These are phyloP conservation scores for Leptinotarsa rubiginosa DNA, from an alignment of 2,888 invertebrate species.

Conservation along the genomic window DNA sequence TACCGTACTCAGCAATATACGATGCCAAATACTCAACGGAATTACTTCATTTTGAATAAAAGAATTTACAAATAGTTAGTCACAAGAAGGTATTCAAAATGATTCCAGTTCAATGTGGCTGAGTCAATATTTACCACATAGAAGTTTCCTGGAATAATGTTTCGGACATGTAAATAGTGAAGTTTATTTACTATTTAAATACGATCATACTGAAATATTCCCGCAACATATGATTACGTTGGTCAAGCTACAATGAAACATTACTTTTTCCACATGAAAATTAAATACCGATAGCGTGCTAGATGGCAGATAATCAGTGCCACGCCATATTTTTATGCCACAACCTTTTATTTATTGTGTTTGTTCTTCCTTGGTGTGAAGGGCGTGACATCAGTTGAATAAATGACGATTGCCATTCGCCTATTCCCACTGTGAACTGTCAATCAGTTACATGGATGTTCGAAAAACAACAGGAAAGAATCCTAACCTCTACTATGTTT, in stretches of 20 bases:
- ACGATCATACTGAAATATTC: neutral
- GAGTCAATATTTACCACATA: no score
- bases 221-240: neutral
- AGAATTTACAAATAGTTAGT: no score
- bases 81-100: no score
- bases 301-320: neutral
- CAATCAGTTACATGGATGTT: neutral
- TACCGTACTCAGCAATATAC: no score
- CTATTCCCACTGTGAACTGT: neutral
- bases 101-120: no score
- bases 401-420: neutral
- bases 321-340: neutral
- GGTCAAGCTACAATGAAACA: neutral
- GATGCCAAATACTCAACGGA: no score
- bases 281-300: slow-evolving; percentile 9
- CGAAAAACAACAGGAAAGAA: neutral
- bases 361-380: neutral
- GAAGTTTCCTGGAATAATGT: no score
- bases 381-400: neutral
- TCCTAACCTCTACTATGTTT: neutral
- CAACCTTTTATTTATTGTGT: neutral
- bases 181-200: neutral
- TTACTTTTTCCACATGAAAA: neutral
- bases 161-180: neutral
- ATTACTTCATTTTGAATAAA: no score